Evolutionary conservation across 2,888 invertebrate species (phyloP), one percentile per base, ranked within the genome.

Genomic region (Plebejus anna): DNA sequence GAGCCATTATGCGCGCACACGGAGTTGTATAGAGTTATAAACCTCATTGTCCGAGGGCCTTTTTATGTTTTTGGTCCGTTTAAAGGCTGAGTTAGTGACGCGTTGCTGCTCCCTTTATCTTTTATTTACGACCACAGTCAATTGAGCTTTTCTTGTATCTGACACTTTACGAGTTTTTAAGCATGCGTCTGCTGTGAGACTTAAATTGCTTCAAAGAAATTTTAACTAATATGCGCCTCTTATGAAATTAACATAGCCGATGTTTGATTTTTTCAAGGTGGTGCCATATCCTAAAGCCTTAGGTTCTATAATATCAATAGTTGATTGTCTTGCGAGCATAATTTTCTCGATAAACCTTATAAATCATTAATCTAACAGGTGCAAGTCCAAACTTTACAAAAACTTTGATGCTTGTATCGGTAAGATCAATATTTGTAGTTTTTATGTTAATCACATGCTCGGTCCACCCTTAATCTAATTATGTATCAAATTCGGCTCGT

Each of bases 1-100:
- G 82, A 83, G 83, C 86, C 88, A 88, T 90, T 89, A 89, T 88
- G 86, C 87, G 83, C 85, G 84, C 86, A 88, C 87, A 88, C 86
- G 86, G 81, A 84, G 84, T 82, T 83, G 87, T 87, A 88, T 89
- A 85, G 88, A 89, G 88, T 87, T 88, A 87, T 87, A 86, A 88
- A 81, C 82, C 83, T 85, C 86, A 85, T 84, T 85, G 85, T 83
- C 82, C 82, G 78, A 80, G 78, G 75, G 6, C 66, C 82, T 83
- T 83, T 83, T 82, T 84, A 81, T 84, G 83, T 85, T 85, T 57
- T 84, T 85, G 82, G 81, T 79, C 79, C 80, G 82, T 84, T 84
- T 83, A 83, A 83, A 86, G 84, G 82, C 81, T 84, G 79, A 80
- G 78, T 79, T 80, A 80, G 79, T 80, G 79, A 80, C 78, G 76